Percentiles rank a stretch among this genome's conserved stretches.
phyloP scores from a whole-genome alignment of 1,140 invertebrate species.

The Drosophila biarmipes region DNA sequence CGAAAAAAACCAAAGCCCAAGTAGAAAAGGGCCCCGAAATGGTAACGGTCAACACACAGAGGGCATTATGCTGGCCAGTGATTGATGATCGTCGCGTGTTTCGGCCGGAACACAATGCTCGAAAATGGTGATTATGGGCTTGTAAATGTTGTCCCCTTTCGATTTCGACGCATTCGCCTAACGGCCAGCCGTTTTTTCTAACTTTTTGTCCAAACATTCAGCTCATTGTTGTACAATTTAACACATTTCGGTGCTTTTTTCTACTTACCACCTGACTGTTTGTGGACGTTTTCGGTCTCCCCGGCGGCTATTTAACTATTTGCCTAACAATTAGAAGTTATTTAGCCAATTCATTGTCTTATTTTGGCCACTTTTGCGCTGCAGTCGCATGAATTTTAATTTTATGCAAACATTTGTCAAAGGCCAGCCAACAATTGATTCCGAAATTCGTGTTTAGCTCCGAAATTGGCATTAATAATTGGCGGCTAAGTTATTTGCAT shows the following conservation, averaged over 20 bases:
- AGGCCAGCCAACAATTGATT: conserved; percentile 40
- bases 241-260: conserved; percentile 62
- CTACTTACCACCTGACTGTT: conserved; percentile 35
- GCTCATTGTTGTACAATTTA: conserved; percentile 69
- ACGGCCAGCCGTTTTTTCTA: conserved; percentile 30
- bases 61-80: conserved; percentile 34
- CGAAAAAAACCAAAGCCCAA: background rate
- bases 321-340: conserved; percentile 80
- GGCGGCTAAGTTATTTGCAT: conserved; percentile 62
- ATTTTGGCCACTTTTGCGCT: conserved; percentile 57
- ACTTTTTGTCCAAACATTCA: conserved; percentile 49
- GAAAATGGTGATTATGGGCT: conserved; percentile 39
- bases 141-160: conserved; percentile 75
- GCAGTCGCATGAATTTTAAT: conserved; percentile 75
- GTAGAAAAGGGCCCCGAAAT: conserved; percentile 30
- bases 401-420: conserved; percentile 72
- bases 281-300: background rate
- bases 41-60: conserved; percentile 47
- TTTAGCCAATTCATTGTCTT: conserved; percentile 73
- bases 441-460: conserved; percentile 40
- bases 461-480: conserved; percentile 67
- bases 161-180: conserved; percentile 62
- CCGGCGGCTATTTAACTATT: conserved; percentile 55
- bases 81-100: conserved; percentile 77
- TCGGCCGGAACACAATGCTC: conserved; percentile 27